A percentile compares a stretch with the other conserved stretches of the same genome.
These are phyloP conservation scores for Tretioscincus oriximinensis DNA, from an alignment of 2,113 vertebrate genomes.

Conservation along the genomic window DNA sequence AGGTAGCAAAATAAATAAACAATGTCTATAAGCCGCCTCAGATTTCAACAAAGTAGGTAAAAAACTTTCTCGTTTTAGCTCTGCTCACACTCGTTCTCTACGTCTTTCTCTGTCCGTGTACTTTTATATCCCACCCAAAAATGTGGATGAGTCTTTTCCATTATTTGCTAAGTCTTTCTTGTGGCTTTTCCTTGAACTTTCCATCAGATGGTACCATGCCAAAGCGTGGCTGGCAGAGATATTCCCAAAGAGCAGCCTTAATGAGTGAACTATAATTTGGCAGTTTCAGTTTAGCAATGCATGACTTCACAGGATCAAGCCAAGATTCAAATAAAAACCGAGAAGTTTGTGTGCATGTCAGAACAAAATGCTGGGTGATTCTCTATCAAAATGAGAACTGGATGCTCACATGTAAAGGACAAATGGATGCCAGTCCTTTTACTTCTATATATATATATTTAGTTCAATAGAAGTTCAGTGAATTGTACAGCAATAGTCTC, in stretches of 20 bases:
- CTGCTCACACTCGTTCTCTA: too few species aligned
- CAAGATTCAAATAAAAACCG: background rate
- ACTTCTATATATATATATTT: background rate
- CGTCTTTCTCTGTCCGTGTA: too few species aligned
- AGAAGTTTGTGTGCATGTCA: slow-evolving; percentile 4
- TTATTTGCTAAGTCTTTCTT: background rate
- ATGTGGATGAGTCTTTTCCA: background rate
- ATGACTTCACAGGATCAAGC: background rate
- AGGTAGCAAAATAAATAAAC: too few species aligned
- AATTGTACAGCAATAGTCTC: slow-evolving; percentile 1
- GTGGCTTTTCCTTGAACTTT: background rate
- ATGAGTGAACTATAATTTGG: background rate
- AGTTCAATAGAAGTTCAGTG: slow-evolving; percentile 35
- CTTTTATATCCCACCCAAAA: background rate
- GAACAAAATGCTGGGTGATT: background rate
- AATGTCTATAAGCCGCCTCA: too few species aligned
- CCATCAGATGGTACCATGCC: background rate
- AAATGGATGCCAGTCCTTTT: background rate
- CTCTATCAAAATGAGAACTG: background rate
- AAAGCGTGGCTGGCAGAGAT: slow-evolving; percentile 4
- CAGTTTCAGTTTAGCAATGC: background rate
- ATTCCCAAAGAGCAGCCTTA: background rate
- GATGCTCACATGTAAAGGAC: background rate
- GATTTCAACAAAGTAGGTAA: too few species aligned
- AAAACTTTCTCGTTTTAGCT: too few species aligned